phyloP scores from a whole-genome alignment of 2,888 invertebrate species.

The Rhagophthalmus giganteus region DNA sequence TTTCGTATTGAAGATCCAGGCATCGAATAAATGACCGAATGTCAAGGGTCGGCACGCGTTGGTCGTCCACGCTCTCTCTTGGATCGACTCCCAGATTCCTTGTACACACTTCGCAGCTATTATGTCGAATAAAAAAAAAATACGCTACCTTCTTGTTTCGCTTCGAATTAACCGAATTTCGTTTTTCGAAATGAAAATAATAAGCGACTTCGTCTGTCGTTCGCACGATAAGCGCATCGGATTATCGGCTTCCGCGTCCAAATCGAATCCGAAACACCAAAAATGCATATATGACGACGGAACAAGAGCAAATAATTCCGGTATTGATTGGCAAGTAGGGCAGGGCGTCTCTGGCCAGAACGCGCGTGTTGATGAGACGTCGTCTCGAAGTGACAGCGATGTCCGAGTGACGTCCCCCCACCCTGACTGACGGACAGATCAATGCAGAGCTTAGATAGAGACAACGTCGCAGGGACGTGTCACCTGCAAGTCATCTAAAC shows the following conservation, averaged over 20 bases:
- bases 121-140: constrained; percentile 3
- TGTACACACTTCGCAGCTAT: constrained; percentile 20
- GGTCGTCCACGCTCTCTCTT: constrained; percentile 38
- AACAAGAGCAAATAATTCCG: constrained; percentile 24
- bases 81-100: constrained; percentile 35
- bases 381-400: constrained; percentile 39
- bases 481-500: constrained; percentile 37
- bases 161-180: too few species aligned
- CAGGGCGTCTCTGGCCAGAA: constrained; percentile 36
- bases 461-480: constrained; percentile 34
- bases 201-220: too few species aligned
- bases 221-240: too few species aligned
- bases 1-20: constrained; percentile 41
- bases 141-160: too few species aligned
- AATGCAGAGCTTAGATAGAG: constrained; percentile 34
- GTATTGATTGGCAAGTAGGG: constrained; percentile 36
- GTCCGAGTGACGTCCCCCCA: constrained; percentile 37
- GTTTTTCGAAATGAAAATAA: too few species aligned
- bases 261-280: constrained; percentile 3
- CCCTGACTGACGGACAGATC: constrained; percentile 35
- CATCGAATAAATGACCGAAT: constrained; percentile 48
- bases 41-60: constrained; percentile 50
- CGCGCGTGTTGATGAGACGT: constrained; percentile 42
- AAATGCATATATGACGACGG: constrained; percentile 18
- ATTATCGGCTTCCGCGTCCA: too few species aligned